Conservation (phyloP, 2,797 vertebrate species). For the Pantherophis vulpinus region DNA sequence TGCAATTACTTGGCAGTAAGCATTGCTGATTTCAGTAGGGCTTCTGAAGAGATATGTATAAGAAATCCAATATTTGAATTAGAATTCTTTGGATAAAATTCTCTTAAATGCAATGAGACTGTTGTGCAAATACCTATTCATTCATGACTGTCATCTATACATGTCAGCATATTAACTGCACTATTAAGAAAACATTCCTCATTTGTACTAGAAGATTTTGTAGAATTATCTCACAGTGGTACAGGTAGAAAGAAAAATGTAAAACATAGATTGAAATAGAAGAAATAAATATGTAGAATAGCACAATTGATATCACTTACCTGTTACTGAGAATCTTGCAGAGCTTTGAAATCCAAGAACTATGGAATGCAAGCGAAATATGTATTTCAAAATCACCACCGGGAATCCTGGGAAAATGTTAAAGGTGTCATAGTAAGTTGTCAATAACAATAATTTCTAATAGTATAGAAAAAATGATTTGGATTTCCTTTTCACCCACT, state of each 20-base stretch:
- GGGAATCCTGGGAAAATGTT: constrained; percentile 19
- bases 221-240: not conserved
- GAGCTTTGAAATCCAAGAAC: not conserved
- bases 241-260: not conserved
- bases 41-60: not conserved
- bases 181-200: not conserved
- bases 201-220: not conserved
- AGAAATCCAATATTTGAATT: not conserved
- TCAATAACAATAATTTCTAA: constrained; percentile 6
- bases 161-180: not conserved
- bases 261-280: not conserved
- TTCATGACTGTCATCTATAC: not conserved
- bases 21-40: not conserved
- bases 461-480: not conserved
- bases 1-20: not conserved
- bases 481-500: not conserved
- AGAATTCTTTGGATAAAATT: not conserved
- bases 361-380: not conserved
- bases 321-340: constrained; percentile 27
- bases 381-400: constrained; percentile 12
- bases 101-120: not conserved
- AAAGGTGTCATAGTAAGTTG: not conserved
- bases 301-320: constrained; percentile 34
- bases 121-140: not conserved
- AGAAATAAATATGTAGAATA: not conserved